A percentile compares a stretch with the other conserved stretches of the same genome.
Evolutionary conservation across 1,140 invertebrate genomes (phyloP).

Genomic region (Drosophila funebris): DNA sequence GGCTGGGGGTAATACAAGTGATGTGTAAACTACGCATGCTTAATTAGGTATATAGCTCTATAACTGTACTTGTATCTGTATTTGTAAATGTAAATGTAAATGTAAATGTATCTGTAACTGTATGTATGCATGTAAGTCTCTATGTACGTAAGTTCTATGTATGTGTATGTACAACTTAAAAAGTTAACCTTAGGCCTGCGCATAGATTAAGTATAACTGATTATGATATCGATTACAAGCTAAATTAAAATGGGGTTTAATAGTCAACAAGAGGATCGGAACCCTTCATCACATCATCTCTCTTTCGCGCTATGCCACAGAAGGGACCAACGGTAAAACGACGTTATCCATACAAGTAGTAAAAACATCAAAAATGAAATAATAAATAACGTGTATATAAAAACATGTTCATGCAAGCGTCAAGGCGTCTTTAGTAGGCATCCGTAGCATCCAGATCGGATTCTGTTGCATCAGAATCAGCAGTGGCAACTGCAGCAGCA

Average conservation of each 20-base stretch:
- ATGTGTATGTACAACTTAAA: conserved; percentile 59
- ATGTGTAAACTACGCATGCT: conserved; percentile 11
- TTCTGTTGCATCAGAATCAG: conserved; percentile 26
- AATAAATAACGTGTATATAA: not conserved
- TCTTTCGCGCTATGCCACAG: too few species aligned
- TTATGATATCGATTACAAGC: conserved; percentile 11
- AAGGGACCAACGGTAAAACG: not conserved
- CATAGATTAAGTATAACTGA: conserved; percentile 9
- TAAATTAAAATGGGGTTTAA: conserved; percentile 25
- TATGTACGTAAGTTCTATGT: conserved; percentile 11
- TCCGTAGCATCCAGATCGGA: conserved; percentile 15
- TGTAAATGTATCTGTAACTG: too few species aligned
- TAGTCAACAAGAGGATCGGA: conserved; percentile 20
- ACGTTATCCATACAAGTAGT: conserved; percentile 9
- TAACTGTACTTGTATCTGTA: too few species aligned
- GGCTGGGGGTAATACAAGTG: conserved; percentile 4
- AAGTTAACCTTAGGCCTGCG: conserved; percentile 34
- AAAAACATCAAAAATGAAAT: conserved; percentile 10
- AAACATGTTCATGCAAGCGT: conserved; percentile 12
- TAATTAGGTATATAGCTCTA: conserved; percentile 2
- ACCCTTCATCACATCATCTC: not conserved
- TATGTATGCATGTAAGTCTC: not conserved
- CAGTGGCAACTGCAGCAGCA: not conserved
- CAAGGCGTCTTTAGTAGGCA: conserved; percentile 25
- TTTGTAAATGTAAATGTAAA: too few species aligned